Base-by-base conservation (phyloP, 2,888 invertebrate genomes). In the Tachina fera region DNA sequence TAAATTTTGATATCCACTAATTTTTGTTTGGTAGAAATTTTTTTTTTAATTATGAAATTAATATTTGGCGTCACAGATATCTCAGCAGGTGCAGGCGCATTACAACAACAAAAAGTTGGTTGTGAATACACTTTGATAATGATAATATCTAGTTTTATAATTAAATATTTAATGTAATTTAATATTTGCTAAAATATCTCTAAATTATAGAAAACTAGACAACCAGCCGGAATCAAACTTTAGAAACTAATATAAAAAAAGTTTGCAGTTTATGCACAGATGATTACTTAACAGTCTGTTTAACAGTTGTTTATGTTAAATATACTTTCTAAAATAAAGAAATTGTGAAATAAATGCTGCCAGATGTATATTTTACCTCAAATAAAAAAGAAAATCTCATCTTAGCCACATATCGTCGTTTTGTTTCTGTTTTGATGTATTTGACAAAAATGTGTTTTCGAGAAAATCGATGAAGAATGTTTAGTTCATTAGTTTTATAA, bases 61-160 rank as follows among this genome's bases (percentile, higher is more conserved):
- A n/a, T 16, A 63, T 53, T 70, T 63, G 71, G 71, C 78, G 61
- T 61, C 70, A 63, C 49, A 58, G 75, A 70, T 68, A n/a, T 43
- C 31, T 45, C 47, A 41, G 45, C 45, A 1, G 53, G 16, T 39
- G 11, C 19, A 49, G 65, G 14, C 3, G 11, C 39, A 68, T n/a
- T 19, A 43, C 16, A 16, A 43, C 9, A 43, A 53, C 6, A 8
- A 43, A 41, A 14, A 43, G 14, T n/a, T n/a, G n/a, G 11, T 31
- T 31, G 31, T 31, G 4, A 16, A 60, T 3, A 41, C 22, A 43
- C 51, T 22, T 63, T 63, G 51, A 22, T 43, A 16, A 9, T 51
- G 22, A 22, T 43, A 19, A 9, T 53, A 10, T 39, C 45, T 47
- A 6, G 14, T 9, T 14, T 22, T 22, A 65, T 45, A 19, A 41